Conservation (phyloP, 1,140 invertebrate genomes). For the Acyrthosiphon pisum region DNA sequence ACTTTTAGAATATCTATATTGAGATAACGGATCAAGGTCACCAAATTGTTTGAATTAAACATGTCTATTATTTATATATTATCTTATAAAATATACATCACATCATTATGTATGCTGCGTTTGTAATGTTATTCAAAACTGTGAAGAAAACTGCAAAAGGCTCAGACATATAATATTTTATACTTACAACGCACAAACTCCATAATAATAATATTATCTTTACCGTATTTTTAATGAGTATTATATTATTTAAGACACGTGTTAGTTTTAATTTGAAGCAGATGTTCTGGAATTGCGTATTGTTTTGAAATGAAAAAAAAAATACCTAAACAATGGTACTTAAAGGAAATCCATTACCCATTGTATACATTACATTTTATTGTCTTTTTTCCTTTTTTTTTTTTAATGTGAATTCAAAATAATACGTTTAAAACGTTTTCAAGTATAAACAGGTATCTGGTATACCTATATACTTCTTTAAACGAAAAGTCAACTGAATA, state of each 20-base stretch:
- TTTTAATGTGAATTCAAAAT: not conserved
- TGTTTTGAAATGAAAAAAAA: not conserved
- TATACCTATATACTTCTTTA: not conserved
- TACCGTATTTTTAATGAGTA: not conserved
- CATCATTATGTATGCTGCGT: not conserved
- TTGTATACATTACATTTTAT: not conserved
- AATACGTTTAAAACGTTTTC: not conserved
- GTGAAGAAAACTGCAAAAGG: not conserved
- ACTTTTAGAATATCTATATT: not conserved
- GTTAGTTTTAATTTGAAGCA: slow-evolving; percentile 15
- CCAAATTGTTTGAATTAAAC: not conserved
- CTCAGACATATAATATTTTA: not conserved
- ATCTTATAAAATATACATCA: not conserved
- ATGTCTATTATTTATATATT: not conserved
- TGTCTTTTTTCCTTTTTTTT: not conserved
- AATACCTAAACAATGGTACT: not conserved
- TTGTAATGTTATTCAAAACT: not conserved
- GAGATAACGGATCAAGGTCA: not conserved
- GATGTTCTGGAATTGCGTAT: not conserved
- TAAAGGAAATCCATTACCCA: slow-evolving; percentile 37
- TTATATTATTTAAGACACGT: slow-evolving; percentile 32
- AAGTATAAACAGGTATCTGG: not conserved
- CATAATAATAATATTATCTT: slow-evolving; percentile 5
- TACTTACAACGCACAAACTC: not conserved
- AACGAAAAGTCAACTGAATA: not conserved